These are phyloP conservation scores for Ectemnius lituratus DNA, from an alignment of 2,888 invertebrate genomes.

Conservation along the genomic window DNA sequence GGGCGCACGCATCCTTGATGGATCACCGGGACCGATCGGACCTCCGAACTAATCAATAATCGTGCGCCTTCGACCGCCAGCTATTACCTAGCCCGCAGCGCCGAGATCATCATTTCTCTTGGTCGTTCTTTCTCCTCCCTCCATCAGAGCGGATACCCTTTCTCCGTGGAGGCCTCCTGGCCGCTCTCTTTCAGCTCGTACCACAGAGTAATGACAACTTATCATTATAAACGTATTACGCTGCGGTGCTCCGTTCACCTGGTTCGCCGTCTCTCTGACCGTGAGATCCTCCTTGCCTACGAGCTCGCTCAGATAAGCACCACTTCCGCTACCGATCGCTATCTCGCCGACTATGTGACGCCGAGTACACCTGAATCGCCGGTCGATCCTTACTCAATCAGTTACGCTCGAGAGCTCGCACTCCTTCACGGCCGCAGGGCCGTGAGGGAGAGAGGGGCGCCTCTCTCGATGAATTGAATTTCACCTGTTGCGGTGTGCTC, in stretches of 20 bases:
- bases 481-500: constrained; percentile 41
- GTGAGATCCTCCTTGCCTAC: constrained; percentile 42
- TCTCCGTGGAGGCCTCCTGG: constrained; percentile 18
- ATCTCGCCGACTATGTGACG: constrained; percentile 46
- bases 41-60: constrained; percentile 78
- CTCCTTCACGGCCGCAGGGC: too few relatives aligned
- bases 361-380: constrained; percentile 42
- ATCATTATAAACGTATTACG: constrained; percentile 74
- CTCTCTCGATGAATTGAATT: constrained; percentile 18
- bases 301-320: constrained; percentile 42
- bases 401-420: constrained; percentile 39
- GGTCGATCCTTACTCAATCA: constrained; percentile 56
- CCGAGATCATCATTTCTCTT: constrained; percentile 74
- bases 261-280: constrained; percentile 34
- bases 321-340: constrained; percentile 49
- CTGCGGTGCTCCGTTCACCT: constrained; percentile 50
- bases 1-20: constrained; percentile 71
- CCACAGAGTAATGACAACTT: constrained; percentile 68
- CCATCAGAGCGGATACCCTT: constrained; percentile 11
- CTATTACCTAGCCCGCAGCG: constrained; percentile 69
- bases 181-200: constrained; percentile 38
- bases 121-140: constrained; percentile 39
- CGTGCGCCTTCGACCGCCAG: constrained; percentile 67
- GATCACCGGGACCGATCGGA: constrained; percentile 75
- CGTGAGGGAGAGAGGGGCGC: background rate